Evolutionary conservation across 2,888 invertebrate genomes (phyloP).

Genomic region (Nematopogon swammerdamellus): DNA sequence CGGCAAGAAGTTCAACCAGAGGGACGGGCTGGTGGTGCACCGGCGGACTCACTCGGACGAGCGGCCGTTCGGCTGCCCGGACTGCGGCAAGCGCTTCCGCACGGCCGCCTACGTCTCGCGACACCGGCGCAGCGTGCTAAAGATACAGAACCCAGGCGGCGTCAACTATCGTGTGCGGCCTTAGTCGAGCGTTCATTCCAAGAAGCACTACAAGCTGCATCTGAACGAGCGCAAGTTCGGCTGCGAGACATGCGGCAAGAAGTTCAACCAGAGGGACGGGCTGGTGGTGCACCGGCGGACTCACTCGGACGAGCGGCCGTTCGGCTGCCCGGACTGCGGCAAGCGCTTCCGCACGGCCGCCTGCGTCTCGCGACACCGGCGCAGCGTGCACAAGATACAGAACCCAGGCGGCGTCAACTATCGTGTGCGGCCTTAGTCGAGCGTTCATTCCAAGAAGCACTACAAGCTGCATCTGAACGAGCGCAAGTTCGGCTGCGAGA

Average conservation of each 20-base stretch:
- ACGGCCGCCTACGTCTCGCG: constrained; percentile 11
- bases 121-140: constrained; percentile 2
- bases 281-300: constrained; percentile 44
- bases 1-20: constrained; percentile 22
- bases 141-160: too few species aligned
- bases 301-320: constrained; percentile 47
- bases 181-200: too few species aligned
- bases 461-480: constrained; percentile 20
- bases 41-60: constrained; percentile 18
- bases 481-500: constrained; percentile 18
- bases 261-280: constrained; percentile 52
- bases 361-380: constrained; percentile 42
- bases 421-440: too few species aligned
- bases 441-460: constrained; percentile 22
- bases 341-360: constrained; percentile 49
- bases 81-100: constrained; percentile 14
- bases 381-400: constrained; percentile 41
- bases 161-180: too few species aligned
- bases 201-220: constrained; percentile 41
- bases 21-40: constrained; percentile 22
- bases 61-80: constrained; percentile 12
- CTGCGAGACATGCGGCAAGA: constrained; percentile 51
- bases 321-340: constrained; percentile 41
- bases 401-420: too few species aligned
- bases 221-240: constrained; percentile 49